Evolutionary conservation across 1,140 invertebrate species (phyloP).

Genomic region (Lethocerus indicus): DNA sequence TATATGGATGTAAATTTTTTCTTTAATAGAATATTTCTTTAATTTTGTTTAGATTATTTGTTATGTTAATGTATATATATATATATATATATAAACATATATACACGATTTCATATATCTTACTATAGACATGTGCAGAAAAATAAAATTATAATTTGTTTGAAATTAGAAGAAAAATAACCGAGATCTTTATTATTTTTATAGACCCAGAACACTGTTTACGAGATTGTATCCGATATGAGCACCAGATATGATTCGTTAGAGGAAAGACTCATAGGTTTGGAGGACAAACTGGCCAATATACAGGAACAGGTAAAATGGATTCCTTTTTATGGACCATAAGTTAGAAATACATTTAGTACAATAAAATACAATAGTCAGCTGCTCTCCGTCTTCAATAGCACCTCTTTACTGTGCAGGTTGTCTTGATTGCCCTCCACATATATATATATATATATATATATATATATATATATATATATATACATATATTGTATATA

Average conservation of each 20-base stretch:
- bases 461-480: too few species aligned
- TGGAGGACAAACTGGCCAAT: conserved; percentile 72
- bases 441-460: too few species aligned
- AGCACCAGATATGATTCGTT: conserved; percentile 75
- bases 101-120: too few species aligned
- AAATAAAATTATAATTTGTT: too few species aligned
- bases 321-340: neutral
- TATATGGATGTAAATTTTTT: neutral
- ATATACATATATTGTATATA: too few species aligned
- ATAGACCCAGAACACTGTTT: conserved; percentile 92
- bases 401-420: too few species aligned
- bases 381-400: too few species aligned
- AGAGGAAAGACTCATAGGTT: conserved; percentile 66
- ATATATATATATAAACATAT: neutral
- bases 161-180: too few species aligned
- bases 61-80: neutral
- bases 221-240: conserved; percentile 93
- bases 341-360: neutral
- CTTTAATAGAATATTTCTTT: neutral
- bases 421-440: too few species aligned
- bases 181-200: conserved; percentile 33
- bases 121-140: too few species aligned
- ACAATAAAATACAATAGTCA: too few species aligned
- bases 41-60: neutral
- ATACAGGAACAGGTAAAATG: conserved; percentile 42